Base-by-base conservation (phyloP, 1,140 invertebrate genomes). In the Mactra quadrangularis region DNA sequence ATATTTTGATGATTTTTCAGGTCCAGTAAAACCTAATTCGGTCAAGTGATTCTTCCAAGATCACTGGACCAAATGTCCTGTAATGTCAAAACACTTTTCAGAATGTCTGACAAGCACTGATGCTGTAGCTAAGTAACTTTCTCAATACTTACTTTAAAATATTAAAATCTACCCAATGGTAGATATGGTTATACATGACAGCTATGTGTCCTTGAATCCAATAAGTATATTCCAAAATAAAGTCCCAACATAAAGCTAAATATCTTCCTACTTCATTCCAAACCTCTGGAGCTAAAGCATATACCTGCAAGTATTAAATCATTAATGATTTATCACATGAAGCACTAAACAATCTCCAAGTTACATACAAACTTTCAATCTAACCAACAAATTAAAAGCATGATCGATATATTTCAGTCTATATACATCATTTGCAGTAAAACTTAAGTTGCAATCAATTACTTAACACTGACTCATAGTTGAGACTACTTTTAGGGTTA, bases 131-230 rank as follows among this genome's bases (percentile, higher is more conserved):
- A 50, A 70, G 15, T 11, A 11, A 7, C 13, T 50, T 4, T 47
- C 17, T 3, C n/a, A 33, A 2, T 57, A 76, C 77, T 81, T 47
- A 81, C 77, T 81, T 31, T 60, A 81, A 41, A 71, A 81, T 71
- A 57, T 81, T 81, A 55, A 17, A 41, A 22, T 81, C 66, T 35
- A 70, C 64, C 77, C 77, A 81, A 68, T 71, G 77, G 64, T 59
- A 70, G 66, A 60, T 33, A 22, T 45, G 27, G 35, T 45, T 70
- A 53, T 68, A 81, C n/a, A 52, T 47, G 11, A 47, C n/a, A 25
- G 66, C 64, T 81, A 81, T 60, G 77, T 81, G 77, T 50, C 50
- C 77, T 29, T 81, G 60, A 15, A 81, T 71, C 77, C 77, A 81
- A 22, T 70, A 70, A 3, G 77, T 55, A 50, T 81, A 81, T 47